Conservation (phyloP, 1,140 invertebrate genomes). For the Anastrepha obliqua region DNA sequence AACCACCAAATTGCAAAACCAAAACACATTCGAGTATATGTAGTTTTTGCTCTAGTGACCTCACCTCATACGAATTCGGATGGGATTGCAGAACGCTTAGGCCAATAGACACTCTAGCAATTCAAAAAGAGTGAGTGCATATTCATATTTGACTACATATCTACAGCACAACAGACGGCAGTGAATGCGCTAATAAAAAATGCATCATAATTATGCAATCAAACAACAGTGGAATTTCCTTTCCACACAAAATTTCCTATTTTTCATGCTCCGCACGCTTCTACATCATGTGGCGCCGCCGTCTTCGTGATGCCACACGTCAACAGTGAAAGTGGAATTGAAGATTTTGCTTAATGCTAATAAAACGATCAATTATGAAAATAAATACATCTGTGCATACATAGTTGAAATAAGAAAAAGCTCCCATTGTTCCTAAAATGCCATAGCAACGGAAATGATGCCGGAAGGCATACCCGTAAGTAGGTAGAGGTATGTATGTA, state of each 20-base stretch:
- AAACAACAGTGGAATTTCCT: slow-evolving; percentile 37
- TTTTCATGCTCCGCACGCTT: slow-evolving; percentile 30
- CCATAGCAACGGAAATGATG: slow-evolving; percentile 16
- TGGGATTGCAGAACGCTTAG: too few species aligned
- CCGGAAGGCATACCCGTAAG: background rate
- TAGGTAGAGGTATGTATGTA: background rate
- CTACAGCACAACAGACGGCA: background rate
- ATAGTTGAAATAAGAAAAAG: background rate
- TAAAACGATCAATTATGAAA: slow-evolving; percentile 48
- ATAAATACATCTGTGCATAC: background rate
- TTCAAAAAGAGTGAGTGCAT: background rate
- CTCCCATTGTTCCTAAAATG: slow-evolving; percentile 7
- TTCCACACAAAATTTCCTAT: background rate
- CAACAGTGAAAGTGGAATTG: slow-evolving; percentile 43
- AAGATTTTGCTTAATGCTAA: slow-evolving; percentile 44
- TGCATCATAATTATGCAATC: slow-evolving; percentile 30
- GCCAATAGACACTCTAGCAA: background rate
- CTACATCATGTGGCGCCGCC: slow-evolving; percentile 20
- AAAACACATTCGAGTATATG: too few species aligned
- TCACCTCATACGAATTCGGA: too few species aligned
- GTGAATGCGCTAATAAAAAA: background rate
- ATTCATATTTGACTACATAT: background rate
- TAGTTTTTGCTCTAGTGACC: too few species aligned
- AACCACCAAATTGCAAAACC: too few species aligned
- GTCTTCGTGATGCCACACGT: slow-evolving; percentile 35